A percentile compares a stretch with the other conserved stretches of the same genome.
Evolutionary conservation across 2,113 vertebrate genomes (phyloP).

Genomic region (Nettapus auritus): DNA sequence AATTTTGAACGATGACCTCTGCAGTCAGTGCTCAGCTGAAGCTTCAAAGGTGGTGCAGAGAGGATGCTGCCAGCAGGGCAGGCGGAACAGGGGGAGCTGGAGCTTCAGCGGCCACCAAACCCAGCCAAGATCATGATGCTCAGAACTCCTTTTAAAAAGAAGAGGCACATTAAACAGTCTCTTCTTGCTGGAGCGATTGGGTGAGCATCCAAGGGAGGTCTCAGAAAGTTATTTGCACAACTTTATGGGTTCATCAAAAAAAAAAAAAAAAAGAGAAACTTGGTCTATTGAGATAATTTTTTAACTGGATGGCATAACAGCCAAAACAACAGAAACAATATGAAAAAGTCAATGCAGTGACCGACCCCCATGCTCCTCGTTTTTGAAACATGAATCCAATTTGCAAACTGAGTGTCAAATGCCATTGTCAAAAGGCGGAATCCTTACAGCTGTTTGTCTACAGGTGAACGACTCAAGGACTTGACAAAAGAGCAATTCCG

Average conservation of each 20-base stretch:
- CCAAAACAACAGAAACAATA: not conserved
- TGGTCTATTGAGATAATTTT: not conserved
- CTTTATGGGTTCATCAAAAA: not conserved
- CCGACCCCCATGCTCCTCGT: not conserved
- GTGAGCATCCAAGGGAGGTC: not conserved
- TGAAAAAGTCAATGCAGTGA: not conserved
- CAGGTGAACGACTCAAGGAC: not conserved
- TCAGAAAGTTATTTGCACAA: not conserved
- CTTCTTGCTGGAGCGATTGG: not conserved
- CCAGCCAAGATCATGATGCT: not conserved
- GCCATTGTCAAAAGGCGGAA: not conserved
- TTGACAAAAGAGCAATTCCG: not conserved
- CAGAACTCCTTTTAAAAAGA: not conserved
- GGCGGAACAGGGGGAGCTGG: not conserved
- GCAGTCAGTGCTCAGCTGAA: not conserved
- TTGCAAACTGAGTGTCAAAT: conserved; percentile 26
- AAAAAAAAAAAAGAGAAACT: not conserved
- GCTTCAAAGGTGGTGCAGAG: not conserved
- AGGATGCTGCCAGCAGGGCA: not conserved
- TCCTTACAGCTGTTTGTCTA: not conserved
- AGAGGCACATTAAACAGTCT: not conserved
- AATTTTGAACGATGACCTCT: not conserved
- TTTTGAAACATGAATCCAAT: conserved; percentile 32
- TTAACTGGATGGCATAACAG: not conserved
- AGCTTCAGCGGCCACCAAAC: not conserved